These are phyloP conservation scores for Acestrorhynchus altus DNA, from an alignment of 2,797 vertebrate genomes.

Conservation along the genomic window DNA sequence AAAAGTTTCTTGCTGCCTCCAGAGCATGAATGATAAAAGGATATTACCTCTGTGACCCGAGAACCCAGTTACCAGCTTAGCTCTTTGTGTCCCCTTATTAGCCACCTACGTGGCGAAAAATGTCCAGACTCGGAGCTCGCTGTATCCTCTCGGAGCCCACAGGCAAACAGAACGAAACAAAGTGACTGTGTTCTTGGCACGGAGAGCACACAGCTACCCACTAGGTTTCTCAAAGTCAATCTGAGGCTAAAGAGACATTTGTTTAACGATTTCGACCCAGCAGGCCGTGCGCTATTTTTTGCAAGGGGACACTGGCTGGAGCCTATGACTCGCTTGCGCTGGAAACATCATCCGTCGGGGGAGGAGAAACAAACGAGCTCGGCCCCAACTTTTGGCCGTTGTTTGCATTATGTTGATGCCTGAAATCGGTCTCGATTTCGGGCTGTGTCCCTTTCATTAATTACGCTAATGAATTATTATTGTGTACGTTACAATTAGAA, in stretches of 20 bases:
- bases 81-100: constrained; percentile 28
- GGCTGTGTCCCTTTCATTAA: constrained; percentile 9
- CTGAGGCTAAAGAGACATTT: constrained; percentile 77
- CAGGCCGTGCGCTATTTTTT: constrained; percentile 74
- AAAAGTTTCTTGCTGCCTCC: not conserved
- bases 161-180: constrained; percentile 66
- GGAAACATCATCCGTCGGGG: constrained; percentile 48
- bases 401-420: constrained; percentile 60
- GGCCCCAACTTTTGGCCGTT: constrained; percentile 46
- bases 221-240: constrained; percentile 76
- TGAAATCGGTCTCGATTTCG: constrained; percentile 22
- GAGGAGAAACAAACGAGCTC: constrained; percentile 58
- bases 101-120: constrained; percentile 17
- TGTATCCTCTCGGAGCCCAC: constrained; percentile 62
- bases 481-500: constrained; percentile 23
- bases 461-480: constrained; percentile 15
- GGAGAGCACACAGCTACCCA: constrained; percentile 63
- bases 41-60: not conserved
- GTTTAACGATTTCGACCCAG: constrained; percentile 77
- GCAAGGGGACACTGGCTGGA: constrained; percentile 60
- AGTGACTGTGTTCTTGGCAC: constrained; percentile 74
- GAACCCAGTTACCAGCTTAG: constrained; percentile 25
- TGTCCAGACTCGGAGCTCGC: constrained; percentile 66
- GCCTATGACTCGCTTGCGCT: constrained; percentile 61
- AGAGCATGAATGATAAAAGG: not conserved